Conservation (phyloP, 2,888 invertebrate genomes). For the Lymantria dispar region DNA sequence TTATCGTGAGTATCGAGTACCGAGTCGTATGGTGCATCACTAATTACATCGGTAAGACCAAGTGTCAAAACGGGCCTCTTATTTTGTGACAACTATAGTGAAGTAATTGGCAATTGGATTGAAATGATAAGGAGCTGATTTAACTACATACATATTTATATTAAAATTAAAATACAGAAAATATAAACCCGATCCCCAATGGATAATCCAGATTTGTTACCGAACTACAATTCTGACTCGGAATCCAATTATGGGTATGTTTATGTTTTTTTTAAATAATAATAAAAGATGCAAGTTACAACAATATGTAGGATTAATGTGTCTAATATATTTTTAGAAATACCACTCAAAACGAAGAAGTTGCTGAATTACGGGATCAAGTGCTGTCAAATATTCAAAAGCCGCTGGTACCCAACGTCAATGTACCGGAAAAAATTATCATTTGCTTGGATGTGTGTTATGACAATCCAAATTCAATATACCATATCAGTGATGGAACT, state of each 20-base stretch:
- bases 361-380: conserved; percentile 54
- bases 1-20: too few relatives aligned
- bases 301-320: background rate
- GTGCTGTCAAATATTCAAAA: conserved; percentile 69
- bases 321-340: conserved; percentile 23
- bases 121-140: too few relatives aligned
- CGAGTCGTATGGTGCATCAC: too few relatives aligned
- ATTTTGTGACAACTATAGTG: too few relatives aligned
- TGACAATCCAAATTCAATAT: conserved; percentile 80
- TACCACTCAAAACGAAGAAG: conserved; percentile 26
- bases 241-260: conserved; percentile 39
- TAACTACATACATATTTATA: too few relatives aligned
- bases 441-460: conserved; percentile 84
- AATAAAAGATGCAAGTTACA: background rate
- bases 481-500: conserved; percentile 75
- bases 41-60: too few relatives aligned
- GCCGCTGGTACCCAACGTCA: conserved; percentile 72
- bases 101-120: too few relatives aligned
- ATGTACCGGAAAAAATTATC: conserved; percentile 84
- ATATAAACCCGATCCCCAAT: conserved; percentile 18
- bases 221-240: conserved; percentile 34
- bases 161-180: background rate
- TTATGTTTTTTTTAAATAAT: background rate
- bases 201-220: conserved; percentile 48
- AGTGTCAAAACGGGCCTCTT: too few relatives aligned